A percentile compares a stretch with the other conserved stretches of the same genome.
phyloP scores from a whole-genome alignment of 2,797 vertebrate genomes.

The Rhynchotus rufescens region DNA sequence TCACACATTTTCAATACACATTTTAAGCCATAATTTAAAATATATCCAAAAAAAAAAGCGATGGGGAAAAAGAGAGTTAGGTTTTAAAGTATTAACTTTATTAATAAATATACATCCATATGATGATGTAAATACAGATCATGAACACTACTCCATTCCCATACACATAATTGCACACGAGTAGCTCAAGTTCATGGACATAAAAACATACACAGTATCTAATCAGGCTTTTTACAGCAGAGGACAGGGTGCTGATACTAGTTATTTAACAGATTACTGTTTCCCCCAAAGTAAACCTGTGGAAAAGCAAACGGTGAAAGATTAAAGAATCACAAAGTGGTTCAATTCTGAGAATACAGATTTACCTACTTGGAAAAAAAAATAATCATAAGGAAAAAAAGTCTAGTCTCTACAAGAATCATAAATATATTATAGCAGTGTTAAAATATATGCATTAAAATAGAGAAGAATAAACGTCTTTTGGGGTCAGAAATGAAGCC shows the following conservation, averaged over 20 bases:
- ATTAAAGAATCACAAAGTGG: conserved; percentile 73
- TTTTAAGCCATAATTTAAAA: not conserved
- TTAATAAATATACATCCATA: conserved; percentile 88
- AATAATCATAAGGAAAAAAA: conserved; percentile 55
- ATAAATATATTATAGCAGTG: conserved; percentile 74
- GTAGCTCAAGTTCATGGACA: conserved; percentile 86
- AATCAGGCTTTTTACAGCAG: conserved; percentile 86
- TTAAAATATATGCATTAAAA: conserved; percentile 77
- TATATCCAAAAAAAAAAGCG: not conserved
- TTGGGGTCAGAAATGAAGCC: conserved; percentile 69
- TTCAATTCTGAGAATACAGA: conserved; percentile 71
- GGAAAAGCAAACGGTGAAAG: conserved; percentile 72
- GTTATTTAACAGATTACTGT: conserved; percentile 72
- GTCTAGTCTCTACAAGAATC: conserved; percentile 74
- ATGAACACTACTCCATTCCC: conserved; percentile 87
- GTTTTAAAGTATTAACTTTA: conserved; percentile 84
- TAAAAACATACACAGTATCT: conserved; percentile 86
- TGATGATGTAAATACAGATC: conserved; percentile 86
- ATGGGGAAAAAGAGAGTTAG: not conserved
- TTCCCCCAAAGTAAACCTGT: conserved; percentile 73
- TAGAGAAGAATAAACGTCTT: conserved; percentile 70
- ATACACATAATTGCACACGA: conserved; percentile 87
- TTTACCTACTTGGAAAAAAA: conserved; percentile 44
- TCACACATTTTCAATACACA: rapidly evolving
- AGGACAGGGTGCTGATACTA: conserved; percentile 79